phyloP scores from a whole-genome alignment of 2,113 vertebrate species.

The Montifringilla adamsi region DNA sequence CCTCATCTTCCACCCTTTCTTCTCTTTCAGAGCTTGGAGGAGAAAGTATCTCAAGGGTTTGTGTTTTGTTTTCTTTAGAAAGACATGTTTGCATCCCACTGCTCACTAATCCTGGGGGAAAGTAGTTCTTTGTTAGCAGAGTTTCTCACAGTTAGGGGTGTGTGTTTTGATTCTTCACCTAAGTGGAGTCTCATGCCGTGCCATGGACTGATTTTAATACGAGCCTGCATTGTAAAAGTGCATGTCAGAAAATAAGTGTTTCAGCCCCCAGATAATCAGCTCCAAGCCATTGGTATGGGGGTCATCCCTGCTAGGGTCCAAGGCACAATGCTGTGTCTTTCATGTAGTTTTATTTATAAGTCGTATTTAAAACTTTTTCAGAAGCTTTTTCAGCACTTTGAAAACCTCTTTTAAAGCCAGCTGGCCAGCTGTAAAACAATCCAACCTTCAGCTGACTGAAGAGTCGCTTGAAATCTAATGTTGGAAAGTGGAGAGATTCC shows the following conservation, averaged over 20 bases:
- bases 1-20: background rate
- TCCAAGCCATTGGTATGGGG: background rate
- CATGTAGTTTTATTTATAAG: background rate
- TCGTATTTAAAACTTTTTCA: background rate
- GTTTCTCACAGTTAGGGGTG: background rate
- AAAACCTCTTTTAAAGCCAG: background rate
- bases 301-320: background rate
- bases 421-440: background rate
- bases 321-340: background rate
- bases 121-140: background rate
- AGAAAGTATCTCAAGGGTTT: constrained; percentile 13
- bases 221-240: background rate
- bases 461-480: background rate
- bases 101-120: constrained; percentile 12
- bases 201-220: background rate
- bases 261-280: background rate
- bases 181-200: background rate
- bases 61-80: constrained; percentile 43
- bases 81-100: constrained; percentile 30
- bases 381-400: background rate
- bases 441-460: background rate
- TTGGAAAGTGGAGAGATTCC: background rate
- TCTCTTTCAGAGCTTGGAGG: constrained; percentile 17
- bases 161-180: constrained; percentile 5
- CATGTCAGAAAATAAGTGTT: background rate